Conservation (phyloP, 2,888 invertebrate genomes). For the Venustoraphidia nigricollis region DNA sequence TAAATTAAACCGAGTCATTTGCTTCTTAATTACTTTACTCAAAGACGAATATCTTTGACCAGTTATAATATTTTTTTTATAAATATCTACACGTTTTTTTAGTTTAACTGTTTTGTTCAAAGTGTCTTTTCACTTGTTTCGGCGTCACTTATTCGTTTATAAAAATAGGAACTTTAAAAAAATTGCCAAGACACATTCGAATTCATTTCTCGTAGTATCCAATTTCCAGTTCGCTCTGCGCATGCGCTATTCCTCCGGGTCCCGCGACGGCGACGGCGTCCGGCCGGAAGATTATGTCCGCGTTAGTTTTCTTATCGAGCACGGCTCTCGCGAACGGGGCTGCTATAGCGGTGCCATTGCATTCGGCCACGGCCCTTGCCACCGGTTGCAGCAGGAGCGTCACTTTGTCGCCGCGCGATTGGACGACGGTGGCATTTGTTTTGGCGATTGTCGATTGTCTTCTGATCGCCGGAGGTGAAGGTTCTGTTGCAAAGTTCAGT, state of each 20-base stretch:
- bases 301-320: conserved; percentile 40
- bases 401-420: neutral
- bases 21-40: too few species aligned
- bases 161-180: neutral
- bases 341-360: conserved; percentile 51
- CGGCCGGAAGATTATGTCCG: conserved; percentile 49
- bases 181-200: neutral
- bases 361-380: conserved; percentile 48
- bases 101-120: too few species aligned
- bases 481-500: neutral
- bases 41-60: too few species aligned
- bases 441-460: neutral
- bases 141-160: neutral
- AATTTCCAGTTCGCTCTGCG: conserved; percentile 50
- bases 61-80: too few species aligned
- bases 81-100: too few species aligned
- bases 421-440: neutral
- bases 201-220: conserved; percentile 19
- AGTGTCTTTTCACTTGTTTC: too few species aligned
- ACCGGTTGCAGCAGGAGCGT: conserved; percentile 44
- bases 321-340: conserved; percentile 51
- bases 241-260: conserved; percentile 60
- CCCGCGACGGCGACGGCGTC: conserved; percentile 56
- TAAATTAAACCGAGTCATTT: too few species aligned
- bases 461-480: neutral